Percentiles rank a stretch among this genome's conserved stretches.
phyloP scores from a whole-genome alignment of 2,797 vertebrate genomes.

The Gymnoscopelus braueri region DNA sequence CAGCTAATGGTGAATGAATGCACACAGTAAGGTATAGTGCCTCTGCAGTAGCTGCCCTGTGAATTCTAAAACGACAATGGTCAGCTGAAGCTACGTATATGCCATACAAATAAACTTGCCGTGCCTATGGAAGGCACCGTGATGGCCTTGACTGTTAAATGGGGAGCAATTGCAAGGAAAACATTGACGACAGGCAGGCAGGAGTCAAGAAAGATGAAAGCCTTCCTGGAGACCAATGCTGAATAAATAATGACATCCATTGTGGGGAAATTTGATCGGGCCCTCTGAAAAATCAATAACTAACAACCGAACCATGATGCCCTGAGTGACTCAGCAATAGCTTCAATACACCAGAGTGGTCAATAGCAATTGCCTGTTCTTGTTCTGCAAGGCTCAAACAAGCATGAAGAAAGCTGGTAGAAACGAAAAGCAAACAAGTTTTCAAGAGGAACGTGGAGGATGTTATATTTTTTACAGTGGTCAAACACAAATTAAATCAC shows the following conservation, averaged over 20 bases:
- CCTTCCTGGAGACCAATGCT: constrained; percentile 59
- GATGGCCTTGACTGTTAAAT: constrained; percentile 50
- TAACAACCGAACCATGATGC: constrained; percentile 69
- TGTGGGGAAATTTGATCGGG: constrained; percentile 75
- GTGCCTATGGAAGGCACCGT: constrained; percentile 20
- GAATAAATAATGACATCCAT: constrained; percentile 80
- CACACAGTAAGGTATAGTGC: too few species aligned
- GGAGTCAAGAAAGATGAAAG: constrained; percentile 70
- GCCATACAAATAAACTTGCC: not conserved
- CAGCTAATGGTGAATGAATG: not conserved
- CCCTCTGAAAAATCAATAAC: constrained; percentile 77
- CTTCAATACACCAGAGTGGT: constrained; percentile 65
- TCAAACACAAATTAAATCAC: constrained; percentile 34
- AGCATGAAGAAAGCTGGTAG: constrained; percentile 39
- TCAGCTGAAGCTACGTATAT: too few species aligned
- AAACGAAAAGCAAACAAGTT: constrained; percentile 42
- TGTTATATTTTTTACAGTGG: constrained; percentile 24
- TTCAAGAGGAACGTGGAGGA: constrained; percentile 31
- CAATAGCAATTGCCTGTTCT: constrained; percentile 62
- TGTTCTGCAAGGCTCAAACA: constrained; percentile 46
- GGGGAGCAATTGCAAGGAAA: constrained; percentile 47
- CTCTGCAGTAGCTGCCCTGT: too few species aligned
- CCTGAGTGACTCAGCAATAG: constrained; percentile 77
- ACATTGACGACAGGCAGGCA: constrained; percentile 43
- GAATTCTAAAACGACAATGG: too few species aligned